Evolutionary conservation across 2,797 vertebrate species (phyloP), one percentile per base, ranked within the genome.

Genomic region (Sarcophilus harrisii): DNA sequence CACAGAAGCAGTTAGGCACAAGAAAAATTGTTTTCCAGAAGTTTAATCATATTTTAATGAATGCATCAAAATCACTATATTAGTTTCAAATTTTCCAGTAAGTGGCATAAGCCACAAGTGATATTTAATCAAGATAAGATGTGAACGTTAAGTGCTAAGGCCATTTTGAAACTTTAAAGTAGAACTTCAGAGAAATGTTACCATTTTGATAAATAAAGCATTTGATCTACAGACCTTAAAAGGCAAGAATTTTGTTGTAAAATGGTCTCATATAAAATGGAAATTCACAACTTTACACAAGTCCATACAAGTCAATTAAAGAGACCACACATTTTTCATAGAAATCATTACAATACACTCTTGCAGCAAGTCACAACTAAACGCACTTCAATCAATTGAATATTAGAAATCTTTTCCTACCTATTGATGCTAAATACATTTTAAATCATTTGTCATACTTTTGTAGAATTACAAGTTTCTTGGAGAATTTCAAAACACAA

Each of bases 1-100:
- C 97, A 94, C 96, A 98, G 97, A 98, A 97, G 96, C 98, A 98
- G 91, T 96, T 96, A 97, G 97, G 91, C 90, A 58, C 73, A 87
- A 87, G 73, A 45, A 96, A 45, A 96, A 0, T 1, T 87, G 90
- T 96, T 98, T 98, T 98, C 98, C 98, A 98, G 98, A 98, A 99
- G 98, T 98, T 98, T 98, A 96, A 97, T 97, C 94, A 96, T 91
- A 52, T 13, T 97, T 87, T 98, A 54, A 97, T 98, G 98, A 97
- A 98, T 98, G 97, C 98, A 98, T 97, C 98, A 96, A 98, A 81
- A 92, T 96, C 29, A 90, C 24, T 62, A 55, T 55, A 93, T 94
- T 57, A 94, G 81, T 57, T 93, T 24, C 57, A 95, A 95, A 87
- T 55, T 81, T n/a, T 73, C 27, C 0, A 55, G 10, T 55, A 55